Conservation (phyloP, 2,113 vertebrate species). For the Scophthalmus maximus region DNA sequence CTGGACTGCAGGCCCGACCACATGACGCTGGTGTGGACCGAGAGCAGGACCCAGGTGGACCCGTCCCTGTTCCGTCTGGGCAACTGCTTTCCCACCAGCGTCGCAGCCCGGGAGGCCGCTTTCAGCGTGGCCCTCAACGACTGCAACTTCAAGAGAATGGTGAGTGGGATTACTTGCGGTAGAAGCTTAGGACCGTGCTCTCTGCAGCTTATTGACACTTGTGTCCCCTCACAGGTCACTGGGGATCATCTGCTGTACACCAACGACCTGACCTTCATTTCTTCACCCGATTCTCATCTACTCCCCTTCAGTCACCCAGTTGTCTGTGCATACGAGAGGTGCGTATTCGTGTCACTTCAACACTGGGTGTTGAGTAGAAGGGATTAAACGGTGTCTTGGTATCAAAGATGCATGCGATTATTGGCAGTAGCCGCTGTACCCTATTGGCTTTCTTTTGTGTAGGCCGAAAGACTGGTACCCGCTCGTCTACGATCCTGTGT, state of each 20-base stretch:
- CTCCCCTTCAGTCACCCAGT: conserved; percentile 51
- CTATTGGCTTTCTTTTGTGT: too few relatives aligned
- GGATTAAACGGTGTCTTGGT: not conserved
- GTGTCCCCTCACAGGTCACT: conserved; percentile 63
- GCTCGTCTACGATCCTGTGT: conserved; percentile 51
- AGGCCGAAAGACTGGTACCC: conserved; percentile 73
- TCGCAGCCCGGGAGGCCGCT: conserved; percentile 36
- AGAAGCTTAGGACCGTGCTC: rapidly evolving
- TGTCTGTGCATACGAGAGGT: conserved; percentile 74
- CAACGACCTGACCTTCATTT: conserved; percentile 66
- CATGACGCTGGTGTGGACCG: conserved; percentile 70
- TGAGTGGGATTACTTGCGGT: too few relatives aligned
- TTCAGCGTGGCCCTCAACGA: conserved; percentile 65
- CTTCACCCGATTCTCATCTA: conserved; percentile 24
- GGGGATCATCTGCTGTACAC: conserved; percentile 56
- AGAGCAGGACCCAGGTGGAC: conserved; percentile 32
- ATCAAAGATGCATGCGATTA: not conserved
- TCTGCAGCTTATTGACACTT: not conserved
- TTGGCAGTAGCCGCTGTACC: not conserved
- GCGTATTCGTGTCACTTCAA: not conserved
- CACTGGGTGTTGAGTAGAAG: not conserved
- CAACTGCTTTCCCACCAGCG: conserved; percentile 66
- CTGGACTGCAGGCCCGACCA: conserved; percentile 69
- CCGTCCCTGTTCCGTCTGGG: conserved; percentile 71
- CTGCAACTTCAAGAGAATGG: conserved; percentile 73